A percentile compares a stretch with the other conserved stretches of the same genome.
Evolutionary conservation across 2,797 vertebrate genomes (phyloP).

Genomic region (Lutjanus argentimaculatus): DNA sequence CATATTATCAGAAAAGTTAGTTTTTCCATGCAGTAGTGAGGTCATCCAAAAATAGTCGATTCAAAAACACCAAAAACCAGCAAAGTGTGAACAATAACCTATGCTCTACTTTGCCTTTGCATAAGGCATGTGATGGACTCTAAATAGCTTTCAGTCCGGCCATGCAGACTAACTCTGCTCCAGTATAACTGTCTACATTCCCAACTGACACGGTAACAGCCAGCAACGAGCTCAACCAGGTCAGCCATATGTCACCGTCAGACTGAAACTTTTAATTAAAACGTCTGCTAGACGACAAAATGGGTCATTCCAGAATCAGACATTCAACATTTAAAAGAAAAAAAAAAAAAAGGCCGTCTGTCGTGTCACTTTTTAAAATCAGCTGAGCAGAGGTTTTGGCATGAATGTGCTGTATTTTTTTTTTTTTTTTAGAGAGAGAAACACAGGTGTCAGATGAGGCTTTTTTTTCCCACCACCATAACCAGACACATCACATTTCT

Average conservation of each 20-base stretch:
- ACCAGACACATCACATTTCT: neutral
- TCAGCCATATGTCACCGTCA: slow-evolving; percentile 34
- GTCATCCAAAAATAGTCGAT: too few species aligned
- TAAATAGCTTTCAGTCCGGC: slow-evolving; percentile 15
- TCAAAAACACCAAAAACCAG: neutral
- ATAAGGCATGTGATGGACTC: slow-evolving; percentile 13
- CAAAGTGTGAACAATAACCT: slow-evolving; percentile 32
- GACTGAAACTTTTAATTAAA: slow-evolving; percentile 33
- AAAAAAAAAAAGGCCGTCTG: neutral
- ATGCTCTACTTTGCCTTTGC: slow-evolving; percentile 23
- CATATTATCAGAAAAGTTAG: neutral
- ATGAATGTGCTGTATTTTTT: neutral
- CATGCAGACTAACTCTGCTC: slow-evolving; percentile 15
- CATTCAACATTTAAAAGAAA: neutral
- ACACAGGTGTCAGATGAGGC: slow-evolving; percentile 6
- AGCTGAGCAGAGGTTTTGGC: neutral
- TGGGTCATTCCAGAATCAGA: slow-evolving; percentile 10
- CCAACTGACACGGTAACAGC: slow-evolving; percentile 19
- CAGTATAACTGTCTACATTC: neutral
- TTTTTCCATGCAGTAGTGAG: too few species aligned
- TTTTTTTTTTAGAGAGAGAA: neutral
- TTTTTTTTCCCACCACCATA: neutral
- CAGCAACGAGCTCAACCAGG: slow-evolving; percentile 26
- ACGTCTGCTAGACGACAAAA: neutral
- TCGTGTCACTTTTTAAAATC: too few species aligned